Base-by-base conservation (phyloP, 1,140 invertebrate genomes). In the Drosophila ananassae region DNA sequence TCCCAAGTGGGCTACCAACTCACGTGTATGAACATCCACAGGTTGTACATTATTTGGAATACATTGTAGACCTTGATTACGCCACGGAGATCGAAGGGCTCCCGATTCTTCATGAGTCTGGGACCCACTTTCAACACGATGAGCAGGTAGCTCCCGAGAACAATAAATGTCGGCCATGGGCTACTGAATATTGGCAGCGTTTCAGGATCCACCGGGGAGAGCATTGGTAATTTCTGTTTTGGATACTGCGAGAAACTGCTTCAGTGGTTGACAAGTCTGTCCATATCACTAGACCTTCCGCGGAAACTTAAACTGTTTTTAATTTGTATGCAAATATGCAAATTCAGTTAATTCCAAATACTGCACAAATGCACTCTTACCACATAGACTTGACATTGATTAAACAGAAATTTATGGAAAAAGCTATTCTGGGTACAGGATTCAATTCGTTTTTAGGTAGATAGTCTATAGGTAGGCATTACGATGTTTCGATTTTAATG, bases 61-160 rank as follows among this genome's bases (percentile, higher is more conserved):
- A 96, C 92, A 79, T 98, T 98, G 92, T 98, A 98, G 5, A 95
- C 56, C 17, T 96, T 94, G 13, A 98, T 94, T 0, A 94, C 81
- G 32, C 94, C 46, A 64, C 95, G 95, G n/a, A 98, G 92, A 17
- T 96, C 93, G 69, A 95, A 97, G 0, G 97, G 95, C 85, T 97
- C 95, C 57, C 95, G 93, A 71, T 97, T 94, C 69, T 94, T 94
- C 97, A 98, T 98, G 56, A 95, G 95, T 48, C 91, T 93, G 2
- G 96, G 97, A 2, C 97, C 97, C 32, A 93, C 87, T 32, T 77
- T 75, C 1, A 87, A 59, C 22, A 85, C 64, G 84, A 97, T 96
- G 90, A 96, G 95, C 17, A 97, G 77, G 77, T 97, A 97, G 0
- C 94, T 92, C 0, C 94, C 93, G 10, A 96, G 80, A n/a, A 97